phyloP scores from a whole-genome alignment of 37 sponge, comb jelly and placozoan genomes.

The Petrosia ficiformis region DNA sequence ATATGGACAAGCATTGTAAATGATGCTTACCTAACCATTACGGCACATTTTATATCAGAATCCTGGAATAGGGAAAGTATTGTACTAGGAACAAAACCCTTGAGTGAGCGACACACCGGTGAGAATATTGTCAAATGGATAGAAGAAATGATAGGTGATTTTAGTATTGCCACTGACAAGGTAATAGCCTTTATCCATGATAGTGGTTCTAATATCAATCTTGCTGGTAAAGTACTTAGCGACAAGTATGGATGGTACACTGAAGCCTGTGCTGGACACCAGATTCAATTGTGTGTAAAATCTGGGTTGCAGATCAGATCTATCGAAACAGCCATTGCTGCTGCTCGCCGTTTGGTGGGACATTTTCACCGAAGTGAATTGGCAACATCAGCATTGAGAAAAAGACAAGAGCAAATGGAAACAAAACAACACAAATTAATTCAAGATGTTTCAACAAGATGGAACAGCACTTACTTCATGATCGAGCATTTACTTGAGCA shows the following conservation, averaged over 20 bases:
- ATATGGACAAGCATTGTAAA: too few species aligned
- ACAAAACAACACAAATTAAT: background rate
- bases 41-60: too few species aligned
- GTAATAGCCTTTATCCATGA: too few species aligned
- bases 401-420: background rate
- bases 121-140: too few species aligned
- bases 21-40: too few species aligned
- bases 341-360: background rate
- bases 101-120: too few species aligned
- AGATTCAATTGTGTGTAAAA: background rate
- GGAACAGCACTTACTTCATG: slow-evolving; percentile 19
- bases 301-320: background rate
- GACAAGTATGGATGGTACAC: background rate
- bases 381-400: background rate
- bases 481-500: slow-evolving; percentile 11
- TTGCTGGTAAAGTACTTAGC: background rate
- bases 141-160: too few species aligned
- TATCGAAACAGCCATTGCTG: background rate
- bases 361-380: background rate
- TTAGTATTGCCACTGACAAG: too few species aligned
- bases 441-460: slow-evolving; percentile 5
- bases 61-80: too few species aligned
- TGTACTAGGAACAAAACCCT: too few species aligned
- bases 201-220: background rate
- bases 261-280: background rate